A percentile compares a stretch with the other conserved stretches of the same genome.
Evolutionary conservation across 2,888 invertebrate species (phyloP).

Genomic region (Leptinotarsa peninsularis): DNA sequence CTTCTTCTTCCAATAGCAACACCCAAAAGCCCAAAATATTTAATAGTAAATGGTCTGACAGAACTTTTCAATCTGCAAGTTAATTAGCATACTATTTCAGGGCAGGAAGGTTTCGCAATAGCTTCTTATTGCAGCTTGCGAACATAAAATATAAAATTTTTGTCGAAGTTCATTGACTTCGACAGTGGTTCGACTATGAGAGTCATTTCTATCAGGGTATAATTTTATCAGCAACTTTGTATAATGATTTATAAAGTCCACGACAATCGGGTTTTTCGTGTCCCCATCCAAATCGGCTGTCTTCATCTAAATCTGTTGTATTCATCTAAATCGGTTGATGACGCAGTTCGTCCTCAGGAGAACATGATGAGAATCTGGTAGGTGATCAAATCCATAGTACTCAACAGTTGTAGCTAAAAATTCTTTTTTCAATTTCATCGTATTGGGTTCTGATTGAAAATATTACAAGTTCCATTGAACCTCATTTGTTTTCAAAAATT

Average conservation of each 20-base stretch:
- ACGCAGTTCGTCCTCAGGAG: background rate
- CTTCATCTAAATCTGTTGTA: too few species aligned
- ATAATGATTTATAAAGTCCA: background rate
- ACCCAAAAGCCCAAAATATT: background rate
- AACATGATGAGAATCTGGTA: background rate
- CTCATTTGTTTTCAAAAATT: background rate
- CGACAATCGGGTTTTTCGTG: background rate
- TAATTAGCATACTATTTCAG: background rate
- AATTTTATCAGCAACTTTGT: background rate
- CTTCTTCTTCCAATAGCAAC: background rate
- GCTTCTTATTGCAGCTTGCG: background rate
- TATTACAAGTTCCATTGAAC: background rate
- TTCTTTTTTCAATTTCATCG: background rate
- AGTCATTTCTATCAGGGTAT: background rate
- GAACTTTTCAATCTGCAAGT: background rate
- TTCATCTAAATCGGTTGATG: background rate
- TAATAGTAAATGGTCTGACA: background rate
- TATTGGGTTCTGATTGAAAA: background rate
- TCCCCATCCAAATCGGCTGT: background rate
- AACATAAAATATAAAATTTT: background rate
- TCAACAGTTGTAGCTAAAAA: background rate
- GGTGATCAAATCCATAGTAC: background rate
- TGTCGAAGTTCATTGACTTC: background rate
- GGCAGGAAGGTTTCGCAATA: background rate
- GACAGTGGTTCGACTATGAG: background rate